Conservation (phyloP, 2,113 vertebrate genomes). For the Cynopterus brachyotis region DNA sequence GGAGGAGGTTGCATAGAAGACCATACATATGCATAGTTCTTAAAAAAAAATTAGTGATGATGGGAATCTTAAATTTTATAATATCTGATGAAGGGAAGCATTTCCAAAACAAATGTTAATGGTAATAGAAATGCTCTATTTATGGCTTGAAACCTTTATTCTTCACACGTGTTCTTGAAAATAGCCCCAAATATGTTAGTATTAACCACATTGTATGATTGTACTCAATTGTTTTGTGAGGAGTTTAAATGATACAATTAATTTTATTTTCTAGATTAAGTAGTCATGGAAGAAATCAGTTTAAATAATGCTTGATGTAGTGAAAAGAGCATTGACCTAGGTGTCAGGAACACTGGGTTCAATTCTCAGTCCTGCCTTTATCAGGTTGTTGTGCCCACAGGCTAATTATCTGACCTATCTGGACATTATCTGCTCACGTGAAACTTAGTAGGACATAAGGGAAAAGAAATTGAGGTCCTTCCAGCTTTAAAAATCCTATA, state of each 20-base stretch:
- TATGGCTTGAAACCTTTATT: constrained; percentile 43
- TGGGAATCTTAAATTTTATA: background rate
- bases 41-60: constrained; percentile 1
- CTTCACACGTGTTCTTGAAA: constrained; percentile 33
- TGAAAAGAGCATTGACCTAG: background rate
- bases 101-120: constrained; percentile 55
- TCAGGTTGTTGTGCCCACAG: background rate
- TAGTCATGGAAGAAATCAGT: constrained; percentile 17
- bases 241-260: constrained; percentile 26
- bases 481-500: background rate
- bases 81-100: constrained; percentile 17
- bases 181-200: background rate
- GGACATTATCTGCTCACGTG: background rate
- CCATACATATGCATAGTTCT: background rate
- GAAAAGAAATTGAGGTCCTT: background rate
- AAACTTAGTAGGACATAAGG: background rate
- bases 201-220: background rate
- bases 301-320: background rate
- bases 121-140: constrained; percentile 11
- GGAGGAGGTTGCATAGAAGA: constrained; percentile 8
- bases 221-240: constrained; percentile 16
- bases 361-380: background rate
- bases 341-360: background rate
- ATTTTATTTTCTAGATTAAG: constrained; percentile 50
- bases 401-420: background rate